phyloP scores from a whole-genome alignment of 2,797 vertebrate genomes.

The Poecilia gillii region DNA sequence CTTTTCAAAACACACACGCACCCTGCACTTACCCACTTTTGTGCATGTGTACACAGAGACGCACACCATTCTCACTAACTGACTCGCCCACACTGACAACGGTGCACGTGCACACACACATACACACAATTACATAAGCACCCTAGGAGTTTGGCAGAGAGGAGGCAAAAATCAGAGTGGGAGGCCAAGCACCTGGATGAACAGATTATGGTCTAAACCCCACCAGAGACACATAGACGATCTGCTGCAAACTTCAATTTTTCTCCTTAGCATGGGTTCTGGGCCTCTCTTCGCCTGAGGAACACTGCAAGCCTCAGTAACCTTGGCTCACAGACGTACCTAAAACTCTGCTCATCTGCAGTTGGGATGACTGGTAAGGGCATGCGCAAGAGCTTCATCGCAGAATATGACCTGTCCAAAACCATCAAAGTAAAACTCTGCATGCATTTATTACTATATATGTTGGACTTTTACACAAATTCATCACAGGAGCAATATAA shows the following conservation, averaged over 20 bases:
- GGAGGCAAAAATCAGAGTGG: constrained; percentile 72
- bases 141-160: constrained; percentile 75
- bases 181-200: constrained; percentile 78
- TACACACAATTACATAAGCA: constrained; percentile 73
- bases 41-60: constrained; percentile 64
- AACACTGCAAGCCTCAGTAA: constrained; percentile 55
- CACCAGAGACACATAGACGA: constrained; percentile 74
- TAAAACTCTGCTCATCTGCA: constrained; percentile 46
- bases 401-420: constrained; percentile 29
- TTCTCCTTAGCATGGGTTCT: constrained; percentile 58
- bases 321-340: constrained; percentile 52
- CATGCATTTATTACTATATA: not conserved
- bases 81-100: constrained; percentile 58
- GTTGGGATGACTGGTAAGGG: constrained; percentile 29
- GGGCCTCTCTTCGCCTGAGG: constrained; percentile 53
- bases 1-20: constrained; percentile 70
- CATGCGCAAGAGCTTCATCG: constrained; percentile 39
- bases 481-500: not conserved
- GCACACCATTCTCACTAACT: constrained; percentile 60
- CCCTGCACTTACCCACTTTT: constrained; percentile 72
- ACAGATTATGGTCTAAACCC: constrained; percentile 76
- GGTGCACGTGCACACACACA: constrained; percentile 19
- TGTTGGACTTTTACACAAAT: not conserved
- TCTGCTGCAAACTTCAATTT: constrained; percentile 69
- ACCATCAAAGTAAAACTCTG: constrained; percentile 7